phyloP scores from a whole-genome alignment of 2,888 invertebrate species.

The Epistrophe eligans region DNA sequence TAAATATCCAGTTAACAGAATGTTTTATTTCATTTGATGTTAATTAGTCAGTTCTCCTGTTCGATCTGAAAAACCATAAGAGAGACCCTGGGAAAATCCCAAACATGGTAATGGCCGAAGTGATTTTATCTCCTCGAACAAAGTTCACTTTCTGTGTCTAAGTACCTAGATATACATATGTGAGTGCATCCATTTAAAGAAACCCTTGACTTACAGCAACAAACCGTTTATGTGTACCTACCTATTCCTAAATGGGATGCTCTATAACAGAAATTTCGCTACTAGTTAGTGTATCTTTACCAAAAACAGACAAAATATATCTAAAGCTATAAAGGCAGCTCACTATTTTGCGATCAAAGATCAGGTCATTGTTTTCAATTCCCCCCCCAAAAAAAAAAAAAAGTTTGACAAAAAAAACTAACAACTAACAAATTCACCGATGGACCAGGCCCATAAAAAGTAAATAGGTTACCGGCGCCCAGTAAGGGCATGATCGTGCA shows the following conservation, averaged over 20 bases:
- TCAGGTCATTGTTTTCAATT: conserved; percentile 73
- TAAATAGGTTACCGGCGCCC: conserved; percentile 75
- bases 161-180: neutral
- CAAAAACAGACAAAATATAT: conserved; percentile 50
- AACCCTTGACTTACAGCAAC: conserved; percentile 52
- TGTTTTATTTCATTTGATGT: neutral
- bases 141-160: neutral
- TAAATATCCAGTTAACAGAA: neutral
- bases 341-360: conserved; percentile 69
- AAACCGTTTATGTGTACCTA: conserved; percentile 13
- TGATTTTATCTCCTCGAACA: conserved; percentile 49
- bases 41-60: conserved; percentile 16
- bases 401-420: conserved; percentile 36
- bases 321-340: conserved; percentile 25
- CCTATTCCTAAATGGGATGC: conserved; percentile 51
- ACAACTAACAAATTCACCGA: conserved; percentile 73
- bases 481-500: conserved; percentile 75
- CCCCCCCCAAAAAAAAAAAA: conserved; percentile 16
- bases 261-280: conserved; percentile 61
- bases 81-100: conserved; percentile 52
- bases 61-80: neutral
- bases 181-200: conserved; percentile 46
- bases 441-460: conserved; percentile 75
- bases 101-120: conserved; percentile 53
- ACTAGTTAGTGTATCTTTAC: conserved; percentile 28